These are phyloP conservation scores for Porites cylindrica DNA, from an alignment of 92 coral and sea anemone genomes.

Conservation along the genomic window DNA sequence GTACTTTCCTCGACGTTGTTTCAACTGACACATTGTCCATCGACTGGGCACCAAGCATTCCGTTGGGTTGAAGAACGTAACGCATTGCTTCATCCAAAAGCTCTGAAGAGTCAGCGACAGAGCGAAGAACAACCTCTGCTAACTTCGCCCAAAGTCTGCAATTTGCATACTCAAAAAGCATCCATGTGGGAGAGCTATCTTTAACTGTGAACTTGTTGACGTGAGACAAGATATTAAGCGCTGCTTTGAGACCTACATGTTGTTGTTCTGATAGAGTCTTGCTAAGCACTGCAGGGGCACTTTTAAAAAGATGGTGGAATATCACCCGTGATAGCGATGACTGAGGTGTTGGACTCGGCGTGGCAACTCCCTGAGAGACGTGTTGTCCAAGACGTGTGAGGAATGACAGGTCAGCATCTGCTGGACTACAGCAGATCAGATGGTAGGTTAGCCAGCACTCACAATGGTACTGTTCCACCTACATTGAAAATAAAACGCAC, in stretches of 20 bases:
- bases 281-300: constrained; percentile 35
- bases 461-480: constrained; percentile 71
- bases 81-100: constrained; percentile 64
- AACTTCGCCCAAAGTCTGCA: constrained; percentile 86
- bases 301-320: constrained; percentile 74
- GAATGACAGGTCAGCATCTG: constrained; percentile 45
- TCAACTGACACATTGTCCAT: not conserved
- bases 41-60: constrained; percentile 44
- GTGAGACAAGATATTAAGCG: constrained; percentile 42
- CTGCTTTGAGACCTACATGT: constrained; percentile 46
- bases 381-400: constrained; percentile 51
- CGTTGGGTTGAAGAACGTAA: constrained; percentile 27
- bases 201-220: constrained; percentile 19
- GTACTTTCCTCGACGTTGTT: not conserved
- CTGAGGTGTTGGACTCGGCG: constrained; percentile 50
- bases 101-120: constrained; percentile 51
- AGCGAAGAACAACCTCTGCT: constrained; percentile 73
- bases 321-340: constrained; percentile 68
- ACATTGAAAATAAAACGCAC: not conserved
- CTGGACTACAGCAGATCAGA: constrained; percentile 52
- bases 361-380: not conserved
- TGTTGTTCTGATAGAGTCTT: constrained; percentile 33
- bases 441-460: constrained; percentile 83
- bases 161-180: constrained; percentile 71
- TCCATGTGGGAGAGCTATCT: constrained; percentile 43